Conservation (phyloP, 1,140 invertebrate species). For the Polyergus mexicanus region DNA sequence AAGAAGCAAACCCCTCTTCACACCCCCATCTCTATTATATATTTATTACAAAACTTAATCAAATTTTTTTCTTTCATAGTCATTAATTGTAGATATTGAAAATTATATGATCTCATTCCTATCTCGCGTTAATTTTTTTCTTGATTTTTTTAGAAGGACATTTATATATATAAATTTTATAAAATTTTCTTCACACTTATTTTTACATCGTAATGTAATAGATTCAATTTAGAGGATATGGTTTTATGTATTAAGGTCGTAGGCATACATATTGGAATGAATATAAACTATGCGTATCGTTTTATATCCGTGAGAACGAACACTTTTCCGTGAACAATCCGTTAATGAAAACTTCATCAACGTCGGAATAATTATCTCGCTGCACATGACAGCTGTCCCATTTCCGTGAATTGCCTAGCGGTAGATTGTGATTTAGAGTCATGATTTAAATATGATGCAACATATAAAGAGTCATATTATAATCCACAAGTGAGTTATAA, state of each 20-base stretch:
- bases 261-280: not conserved
- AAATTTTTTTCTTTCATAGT: not conserved
- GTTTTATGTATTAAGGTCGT: not conserved
- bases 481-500: slow-evolving; percentile 17
- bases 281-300: slow-evolving; percentile 28
- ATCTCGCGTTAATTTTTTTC: too few relatives aligned
- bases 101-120: not conserved
- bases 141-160: too few relatives aligned
- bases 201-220: not conserved
- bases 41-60: not conserved
- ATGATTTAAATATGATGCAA: slow-evolving; percentile 52
- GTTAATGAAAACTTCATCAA: slow-evolving; percentile 73
- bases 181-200: not conserved
- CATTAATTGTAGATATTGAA: not conserved
- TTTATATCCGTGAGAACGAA: slow-evolving; percentile 62
- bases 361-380: slow-evolving; percentile 69
- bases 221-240: not conserved
- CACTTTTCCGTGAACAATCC: slow-evolving; percentile 50
- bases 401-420: slow-evolving; percentile 63
- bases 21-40: not conserved
- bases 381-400: slow-evolving; percentile 71
- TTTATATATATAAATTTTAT: slow-evolving; percentile 20
- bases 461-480: slow-evolving; percentile 26
- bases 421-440: slow-evolving; percentile 46
- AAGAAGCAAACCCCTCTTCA: not conserved